These are phyloP conservation scores for Eristalis tenax DNA, from an alignment of 2,888 invertebrate genomes.

Conservation along the genomic window DNA sequence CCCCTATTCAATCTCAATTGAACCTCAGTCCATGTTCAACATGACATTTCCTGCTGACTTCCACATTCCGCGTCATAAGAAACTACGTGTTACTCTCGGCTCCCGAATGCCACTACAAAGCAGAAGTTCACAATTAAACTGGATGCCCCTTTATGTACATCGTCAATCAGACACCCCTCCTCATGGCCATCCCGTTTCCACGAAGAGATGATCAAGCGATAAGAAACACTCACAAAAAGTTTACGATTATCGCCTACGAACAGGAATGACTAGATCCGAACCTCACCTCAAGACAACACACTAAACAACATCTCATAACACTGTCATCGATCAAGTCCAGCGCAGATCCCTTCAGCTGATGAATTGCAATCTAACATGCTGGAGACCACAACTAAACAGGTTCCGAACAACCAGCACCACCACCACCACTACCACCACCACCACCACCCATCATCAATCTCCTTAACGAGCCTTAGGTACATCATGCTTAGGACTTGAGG, in stretches of 20 bases:
- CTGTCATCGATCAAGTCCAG: background rate
- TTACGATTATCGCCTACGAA: background rate
- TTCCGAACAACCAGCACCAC: background rate
- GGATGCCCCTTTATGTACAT: background rate
- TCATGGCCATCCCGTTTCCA: no score
- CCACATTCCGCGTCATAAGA: background rate
- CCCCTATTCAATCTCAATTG: no score
- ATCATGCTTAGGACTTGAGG: slow-evolving; percentile 20
- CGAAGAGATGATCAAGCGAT: background rate
- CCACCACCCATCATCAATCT: slow-evolving; percentile 48
- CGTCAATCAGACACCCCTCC: background rate
- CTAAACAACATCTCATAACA: background rate
- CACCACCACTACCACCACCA: background rate
- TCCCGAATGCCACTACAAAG: background rate
- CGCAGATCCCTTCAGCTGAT: background rate
- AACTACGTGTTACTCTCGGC: background rate
- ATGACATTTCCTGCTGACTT: no score
- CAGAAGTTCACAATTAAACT: background rate
- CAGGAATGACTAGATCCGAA: background rate
- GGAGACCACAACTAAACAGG: slow-evolving; percentile 10
- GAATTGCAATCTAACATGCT: slow-evolving; percentile 15
- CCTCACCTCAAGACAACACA: background rate
- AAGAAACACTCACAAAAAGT: background rate
- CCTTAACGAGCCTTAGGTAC: slow-evolving; percentile 36
- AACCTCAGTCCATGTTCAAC: no score